Evolutionary conservation across 2,888 invertebrate genomes (phyloP).

Genomic region (Tortricodes alternella): DNA sequence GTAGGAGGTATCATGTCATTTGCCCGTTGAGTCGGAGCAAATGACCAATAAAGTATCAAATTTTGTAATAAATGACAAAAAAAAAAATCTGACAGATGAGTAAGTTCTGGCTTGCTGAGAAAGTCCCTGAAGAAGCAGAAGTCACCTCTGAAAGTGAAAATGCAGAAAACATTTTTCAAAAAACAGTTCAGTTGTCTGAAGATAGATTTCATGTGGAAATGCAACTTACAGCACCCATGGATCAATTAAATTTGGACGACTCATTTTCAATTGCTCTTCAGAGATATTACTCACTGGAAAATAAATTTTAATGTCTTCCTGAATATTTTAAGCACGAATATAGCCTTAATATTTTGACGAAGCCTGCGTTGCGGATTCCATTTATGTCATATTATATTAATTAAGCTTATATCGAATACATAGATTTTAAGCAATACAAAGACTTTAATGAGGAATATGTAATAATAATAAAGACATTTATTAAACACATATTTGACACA

Average conservation of each 20-base stretch:
- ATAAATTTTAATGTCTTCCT: neutral
- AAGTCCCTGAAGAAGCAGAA: neutral
- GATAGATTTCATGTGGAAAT: neutral
- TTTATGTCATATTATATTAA: no score
- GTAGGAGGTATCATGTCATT: neutral
- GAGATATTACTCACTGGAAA: conserved; percentile 8
- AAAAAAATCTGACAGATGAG: neutral
- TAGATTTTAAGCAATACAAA: conserved; percentile 1
- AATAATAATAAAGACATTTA: no score
- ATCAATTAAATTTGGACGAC: neutral
- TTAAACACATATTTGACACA: no score
- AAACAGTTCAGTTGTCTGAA: neutral
- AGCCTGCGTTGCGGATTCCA: no score
- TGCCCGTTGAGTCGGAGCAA: neutral
- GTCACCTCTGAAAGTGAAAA: neutral
- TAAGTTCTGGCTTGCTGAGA: neutral
- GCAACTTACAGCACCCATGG: neutral
- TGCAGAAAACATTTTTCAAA: neutral
- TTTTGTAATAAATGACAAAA: neutral
- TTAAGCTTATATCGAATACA: no score
- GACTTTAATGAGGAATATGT: conserved; percentile 1
- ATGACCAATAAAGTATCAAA: neutral
- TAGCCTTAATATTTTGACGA: no score
- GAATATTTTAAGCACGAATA: no score
- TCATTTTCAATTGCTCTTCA: conserved; percentile 1